phyloP scores from a whole-genome alignment of 2,888 invertebrate species.

The Parnassius apollo region DNA sequence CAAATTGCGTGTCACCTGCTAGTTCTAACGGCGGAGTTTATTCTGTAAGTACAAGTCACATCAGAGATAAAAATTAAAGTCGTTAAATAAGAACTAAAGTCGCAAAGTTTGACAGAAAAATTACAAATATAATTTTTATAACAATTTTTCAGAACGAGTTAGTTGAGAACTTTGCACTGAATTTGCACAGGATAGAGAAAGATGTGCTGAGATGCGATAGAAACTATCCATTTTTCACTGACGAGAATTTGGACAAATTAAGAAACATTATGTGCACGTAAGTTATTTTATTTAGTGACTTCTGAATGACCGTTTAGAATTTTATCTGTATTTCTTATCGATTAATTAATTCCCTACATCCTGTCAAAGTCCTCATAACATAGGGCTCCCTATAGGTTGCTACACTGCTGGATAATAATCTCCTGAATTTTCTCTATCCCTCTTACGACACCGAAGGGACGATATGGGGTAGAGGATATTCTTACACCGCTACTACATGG shows the following conservation, averaged over 20 bases:
- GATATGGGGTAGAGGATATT: too few relatives aligned
- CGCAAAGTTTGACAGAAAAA: too few relatives aligned
- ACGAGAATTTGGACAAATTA: conserved; percentile 93
- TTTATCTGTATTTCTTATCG: background rate
- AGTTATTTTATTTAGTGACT: conserved; percentile 47
- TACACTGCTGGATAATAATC: too few relatives aligned
- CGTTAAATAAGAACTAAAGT: too few relatives aligned
- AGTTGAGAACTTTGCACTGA: conserved; percentile 91
- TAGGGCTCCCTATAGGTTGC: too few relatives aligned
- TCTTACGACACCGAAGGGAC: too few relatives aligned
- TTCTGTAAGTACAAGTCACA: conserved; percentile 83
- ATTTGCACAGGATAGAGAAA: conserved; percentile 97
- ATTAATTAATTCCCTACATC: too few relatives aligned
- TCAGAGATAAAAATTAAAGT: background rate
- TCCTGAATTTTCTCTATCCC: too few relatives aligned
- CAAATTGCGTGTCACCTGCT: conserved; percentile 90
- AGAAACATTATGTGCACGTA: conserved; percentile 98
- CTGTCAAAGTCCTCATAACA: too few relatives aligned
- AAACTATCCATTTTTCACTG: conserved; percentile 95
- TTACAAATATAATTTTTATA: background rate
- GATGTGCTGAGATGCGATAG: conserved; percentile 97
- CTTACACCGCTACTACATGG: too few relatives aligned
- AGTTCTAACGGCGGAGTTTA: conserved; percentile 96
- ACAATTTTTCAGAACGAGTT: conserved; percentile 86
- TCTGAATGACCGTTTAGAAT: background rate